Percentiles rank a stretch among this genome's conserved stretches.
Conservation (phyloP, 2,113 vertebrate genomes). For the Turdus rufiventris region DNA sequence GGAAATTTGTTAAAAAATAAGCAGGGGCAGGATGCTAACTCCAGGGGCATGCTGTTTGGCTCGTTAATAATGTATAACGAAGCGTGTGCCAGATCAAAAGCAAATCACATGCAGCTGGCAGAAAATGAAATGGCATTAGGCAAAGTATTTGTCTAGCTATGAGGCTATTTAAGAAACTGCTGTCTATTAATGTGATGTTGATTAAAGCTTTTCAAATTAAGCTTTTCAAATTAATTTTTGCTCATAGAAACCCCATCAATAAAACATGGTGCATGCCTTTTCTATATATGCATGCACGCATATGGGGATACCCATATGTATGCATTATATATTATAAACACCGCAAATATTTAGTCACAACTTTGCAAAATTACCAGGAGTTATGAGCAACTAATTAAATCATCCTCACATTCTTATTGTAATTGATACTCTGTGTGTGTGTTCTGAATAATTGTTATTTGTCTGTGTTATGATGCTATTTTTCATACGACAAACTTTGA, state of each 20-base stretch:
- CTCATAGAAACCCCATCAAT: constrained; percentile 8
- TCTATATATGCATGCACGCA: neutral
- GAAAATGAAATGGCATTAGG: constrained; percentile 55
- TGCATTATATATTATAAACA: neutral
- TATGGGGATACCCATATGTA: neutral
- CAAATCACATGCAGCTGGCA: constrained; percentile 51
- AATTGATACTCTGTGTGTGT: neutral
- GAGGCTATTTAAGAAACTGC: constrained; percentile 54
- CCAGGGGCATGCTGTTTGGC: constrained; percentile 59
- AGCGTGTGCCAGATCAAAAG: constrained; percentile 67
- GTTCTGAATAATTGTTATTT: neutral
- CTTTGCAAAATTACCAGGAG: neutral
- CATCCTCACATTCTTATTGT: neutral
- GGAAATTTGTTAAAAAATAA: constrained; percentile 73
- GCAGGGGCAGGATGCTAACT: constrained; percentile 60
- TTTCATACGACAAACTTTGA: neutral
- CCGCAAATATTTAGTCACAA: neutral
- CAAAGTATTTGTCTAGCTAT: constrained; percentile 57
- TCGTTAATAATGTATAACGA: constrained; percentile 72
- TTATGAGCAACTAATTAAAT: constrained; percentile 13
- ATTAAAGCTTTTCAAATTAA: constrained; percentile 47
- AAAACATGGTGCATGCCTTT: neutral
- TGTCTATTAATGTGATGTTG: constrained; percentile 45
- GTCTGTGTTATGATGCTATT: neutral
- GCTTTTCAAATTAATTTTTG: constrained; percentile 44